Percentiles rank a stretch among this genome's conserved stretches.
Evolutionary conservation across 2,797 vertebrate genomes (phyloP).

Genomic region (Amniataba percoides): DNA sequence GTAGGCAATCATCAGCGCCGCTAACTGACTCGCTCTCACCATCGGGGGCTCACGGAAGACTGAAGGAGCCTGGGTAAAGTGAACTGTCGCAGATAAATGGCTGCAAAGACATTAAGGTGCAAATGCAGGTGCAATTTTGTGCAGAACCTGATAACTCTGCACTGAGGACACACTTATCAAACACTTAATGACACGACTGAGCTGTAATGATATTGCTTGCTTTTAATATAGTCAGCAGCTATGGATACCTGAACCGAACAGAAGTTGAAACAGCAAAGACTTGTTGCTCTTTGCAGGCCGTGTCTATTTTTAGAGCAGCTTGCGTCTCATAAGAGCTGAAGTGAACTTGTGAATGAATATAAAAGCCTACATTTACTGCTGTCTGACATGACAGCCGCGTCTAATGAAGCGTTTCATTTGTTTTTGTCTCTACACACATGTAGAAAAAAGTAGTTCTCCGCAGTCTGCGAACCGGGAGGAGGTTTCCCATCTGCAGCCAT

Average conservation of each 20-base stretch:
- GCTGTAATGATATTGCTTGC: too few species aligned
- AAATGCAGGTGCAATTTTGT: not conserved
- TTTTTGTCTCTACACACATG: not conserved
- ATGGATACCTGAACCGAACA: too few species aligned
- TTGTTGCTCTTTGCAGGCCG: not conserved
- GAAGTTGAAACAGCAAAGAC: not conserved
- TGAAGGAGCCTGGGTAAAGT: not conserved
- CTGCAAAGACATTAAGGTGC: not conserved
- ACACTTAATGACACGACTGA: too few species aligned
- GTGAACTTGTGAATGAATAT: slow-evolving; percentile 13
- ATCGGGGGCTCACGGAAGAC: not conserved
- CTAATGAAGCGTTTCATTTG: slow-evolving; percentile 16
- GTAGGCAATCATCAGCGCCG: not conserved
- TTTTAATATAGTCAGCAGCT: too few species aligned
- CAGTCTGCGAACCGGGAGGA: not conserved
- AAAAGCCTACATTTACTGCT: not conserved
- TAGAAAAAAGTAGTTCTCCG: not conserved
- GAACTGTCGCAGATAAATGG: not conserved
- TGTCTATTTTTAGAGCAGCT: not conserved
- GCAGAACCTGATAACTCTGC: too few species aligned
- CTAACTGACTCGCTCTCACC: not conserved
- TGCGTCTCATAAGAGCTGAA: slow-evolving; percentile 10
- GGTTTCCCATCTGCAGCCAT: not conserved
- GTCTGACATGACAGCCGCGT: not conserved
- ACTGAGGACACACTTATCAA: too few species aligned